Evolutionary conservation across 2,113 vertebrate species (phyloP).

Genomic region (Chlamydotis undulata): DNA sequence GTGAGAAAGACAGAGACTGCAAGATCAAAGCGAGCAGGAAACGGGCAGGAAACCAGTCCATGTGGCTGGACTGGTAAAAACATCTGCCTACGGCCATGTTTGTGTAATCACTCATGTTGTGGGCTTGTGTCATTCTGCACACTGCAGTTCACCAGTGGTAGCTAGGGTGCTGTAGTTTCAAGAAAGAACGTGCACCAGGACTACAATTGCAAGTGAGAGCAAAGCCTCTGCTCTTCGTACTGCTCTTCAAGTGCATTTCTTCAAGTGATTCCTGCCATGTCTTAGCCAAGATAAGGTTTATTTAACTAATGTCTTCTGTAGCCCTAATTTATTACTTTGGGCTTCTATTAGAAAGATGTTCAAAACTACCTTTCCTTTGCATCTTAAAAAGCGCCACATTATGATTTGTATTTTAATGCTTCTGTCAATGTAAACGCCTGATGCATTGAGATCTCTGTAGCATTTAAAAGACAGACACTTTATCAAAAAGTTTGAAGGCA

Average conservation of each 20-base stretch:
- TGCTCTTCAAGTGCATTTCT: neutral
- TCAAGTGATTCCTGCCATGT: neutral
- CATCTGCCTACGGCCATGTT: neutral
- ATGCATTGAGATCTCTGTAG: neutral
- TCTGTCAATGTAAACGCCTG: neutral
- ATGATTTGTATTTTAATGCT: neutral
- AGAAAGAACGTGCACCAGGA: neutral
- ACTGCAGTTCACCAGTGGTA: neutral
- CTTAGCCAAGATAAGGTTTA: neutral
- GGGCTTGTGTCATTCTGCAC: neutral
- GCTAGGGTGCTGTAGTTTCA: neutral
- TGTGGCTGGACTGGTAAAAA: neutral
- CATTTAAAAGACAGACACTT: neutral
- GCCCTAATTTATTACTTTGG: neutral
- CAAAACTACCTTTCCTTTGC: neutral
- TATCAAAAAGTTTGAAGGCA: neutral
- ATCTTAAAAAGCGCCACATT: neutral
- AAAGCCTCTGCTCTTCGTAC: neutral
- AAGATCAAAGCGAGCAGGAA: conserved; percentile 6
- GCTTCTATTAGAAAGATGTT: neutral
- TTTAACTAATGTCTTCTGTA: neutral
- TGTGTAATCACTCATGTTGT: neutral
- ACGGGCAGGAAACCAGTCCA: neutral
- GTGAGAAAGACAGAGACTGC: neutral
- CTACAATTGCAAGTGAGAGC: neutral